phyloP scores from a whole-genome alignment of 2,797 vertebrate genomes.

The Pantherophis alleghaniensis region DNA sequence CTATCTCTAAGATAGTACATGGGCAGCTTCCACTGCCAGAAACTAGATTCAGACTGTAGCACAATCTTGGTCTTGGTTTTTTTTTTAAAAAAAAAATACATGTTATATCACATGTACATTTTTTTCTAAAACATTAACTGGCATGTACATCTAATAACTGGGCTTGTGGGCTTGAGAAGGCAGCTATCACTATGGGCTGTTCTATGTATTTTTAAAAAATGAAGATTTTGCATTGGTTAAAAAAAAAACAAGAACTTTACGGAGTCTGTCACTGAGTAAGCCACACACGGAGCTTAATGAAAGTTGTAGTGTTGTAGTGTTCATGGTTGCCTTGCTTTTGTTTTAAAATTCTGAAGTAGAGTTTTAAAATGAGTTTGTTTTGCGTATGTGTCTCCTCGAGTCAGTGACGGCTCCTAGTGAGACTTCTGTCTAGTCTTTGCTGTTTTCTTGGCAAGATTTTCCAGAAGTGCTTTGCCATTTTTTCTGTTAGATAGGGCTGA shows the following conservation, averaged over 20 bases:
- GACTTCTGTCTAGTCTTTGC: not conserved
- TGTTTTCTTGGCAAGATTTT: not conserved
- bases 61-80: conserved; percentile 27
- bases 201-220: conserved; percentile 6
- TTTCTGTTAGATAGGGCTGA: not conserved
- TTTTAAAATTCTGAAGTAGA: not conserved
- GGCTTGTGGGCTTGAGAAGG: conserved; percentile 42
- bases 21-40: conserved; percentile 72
- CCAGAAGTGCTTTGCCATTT: not conserved
- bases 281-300: not conserved
- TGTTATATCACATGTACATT: conserved; percentile 63
- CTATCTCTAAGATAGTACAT: conserved; percentile 74
- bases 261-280: not conserved
- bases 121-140: conserved; percentile 69
- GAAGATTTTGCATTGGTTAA: not conserved
- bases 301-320: not conserved
- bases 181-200: conserved; percentile 48
- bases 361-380: conserved; percentile 2
- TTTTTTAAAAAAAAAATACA: conserved; percentile 1
- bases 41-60: conserved; percentile 50
- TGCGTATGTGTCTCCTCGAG: not conserved
- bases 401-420: not conserved
- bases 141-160: conserved; percentile 70
- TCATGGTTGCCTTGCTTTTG: not conserved
- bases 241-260: not conserved